These are phyloP conservation scores for Megalops atlanticus DNA, from an alignment of 2,113 vertebrate species.

Conservation along the genomic window DNA sequence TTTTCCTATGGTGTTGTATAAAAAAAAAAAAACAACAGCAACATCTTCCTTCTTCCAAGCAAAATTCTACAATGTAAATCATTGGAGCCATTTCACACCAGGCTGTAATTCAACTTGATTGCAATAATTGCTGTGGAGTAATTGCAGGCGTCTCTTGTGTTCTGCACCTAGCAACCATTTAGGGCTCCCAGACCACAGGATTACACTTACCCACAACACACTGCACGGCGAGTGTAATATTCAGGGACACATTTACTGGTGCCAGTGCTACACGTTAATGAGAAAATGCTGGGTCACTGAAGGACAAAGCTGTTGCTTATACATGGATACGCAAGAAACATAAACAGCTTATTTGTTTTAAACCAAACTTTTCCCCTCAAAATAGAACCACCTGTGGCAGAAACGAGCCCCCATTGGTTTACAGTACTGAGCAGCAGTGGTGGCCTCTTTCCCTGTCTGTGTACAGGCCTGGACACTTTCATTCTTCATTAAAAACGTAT, in stretches of 20 bases:
- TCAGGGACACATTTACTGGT: neutral
- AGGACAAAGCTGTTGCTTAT: neutral
- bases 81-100: neutral
- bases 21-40: too few relatives aligned
- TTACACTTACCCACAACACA: neutral
- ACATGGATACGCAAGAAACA: neutral
- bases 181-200: slow-evolving; percentile 11
- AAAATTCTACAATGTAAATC: neutral
- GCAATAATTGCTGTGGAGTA: slow-evolving; percentile 1
- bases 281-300: too few relatives aligned
- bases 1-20: too few relatives aligned
- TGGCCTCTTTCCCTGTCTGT: neutral
- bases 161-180: neutral
- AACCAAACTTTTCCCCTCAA: neutral
- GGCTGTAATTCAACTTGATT: slow-evolving; percentile 1
- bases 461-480: neutral
- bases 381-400: too few relatives aligned
- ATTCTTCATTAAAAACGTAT: neutral
- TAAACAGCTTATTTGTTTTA: neutral
- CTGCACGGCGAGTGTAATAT: neutral
- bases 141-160: slow-evolving; percentile 13
- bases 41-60: neutral
- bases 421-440: too few relatives aligned
- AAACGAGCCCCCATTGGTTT: neutral
- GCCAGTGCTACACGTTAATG: neutral